A percentile compares a stretch with the other conserved stretches of the same genome.
These are phyloP conservation scores for Scartelaos histophorus DNA, from an alignment of 2,113 vertebrate species.

Conservation along the genomic window DNA sequence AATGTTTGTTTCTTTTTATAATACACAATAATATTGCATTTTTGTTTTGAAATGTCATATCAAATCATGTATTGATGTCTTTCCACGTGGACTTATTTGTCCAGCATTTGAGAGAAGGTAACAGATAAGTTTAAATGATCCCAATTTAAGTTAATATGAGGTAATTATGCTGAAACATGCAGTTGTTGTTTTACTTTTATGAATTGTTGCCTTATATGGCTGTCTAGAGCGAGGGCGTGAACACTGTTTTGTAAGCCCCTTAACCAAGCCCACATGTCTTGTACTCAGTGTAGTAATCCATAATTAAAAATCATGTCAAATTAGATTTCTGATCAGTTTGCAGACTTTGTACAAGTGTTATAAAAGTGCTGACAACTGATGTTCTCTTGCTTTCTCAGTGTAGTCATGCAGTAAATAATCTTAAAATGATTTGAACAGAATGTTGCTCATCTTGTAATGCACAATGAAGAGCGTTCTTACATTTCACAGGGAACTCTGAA, in stretches of 20 bases:
- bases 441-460: constrained; percentile 60
- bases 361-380: constrained; percentile 11
- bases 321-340: constrained; percentile 6
- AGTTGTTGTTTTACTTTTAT: constrained; percentile 57
- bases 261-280: constrained; percentile 74
- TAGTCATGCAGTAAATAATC: constrained; percentile 31
- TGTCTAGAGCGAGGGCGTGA: constrained; percentile 69
- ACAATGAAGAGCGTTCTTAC: constrained; percentile 27
- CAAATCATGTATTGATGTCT: not conserved
- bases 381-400: constrained; percentile 4
- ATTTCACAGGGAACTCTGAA: constrained; percentile 36
- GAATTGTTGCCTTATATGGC: constrained; percentile 79
- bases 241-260: constrained; percentile 73
- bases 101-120: not conserved
- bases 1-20: not conserved
- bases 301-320: constrained; percentile 34
- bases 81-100: not conserved
- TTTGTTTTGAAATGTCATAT: not conserved
- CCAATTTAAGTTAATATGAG: not conserved
- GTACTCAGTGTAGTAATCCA: constrained; percentile 61
- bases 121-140: not conserved
- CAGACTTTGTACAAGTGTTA: constrained; percentile 2
- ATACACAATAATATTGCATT: not conserved
- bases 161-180: constrained; percentile 20
- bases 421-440: constrained; percentile 50